A percentile compares a stretch with the other conserved stretches of the same genome.
Evolutionary conservation across 2,113 vertebrate species (phyloP).

Genomic region (Notiomystis cincta): DNA sequence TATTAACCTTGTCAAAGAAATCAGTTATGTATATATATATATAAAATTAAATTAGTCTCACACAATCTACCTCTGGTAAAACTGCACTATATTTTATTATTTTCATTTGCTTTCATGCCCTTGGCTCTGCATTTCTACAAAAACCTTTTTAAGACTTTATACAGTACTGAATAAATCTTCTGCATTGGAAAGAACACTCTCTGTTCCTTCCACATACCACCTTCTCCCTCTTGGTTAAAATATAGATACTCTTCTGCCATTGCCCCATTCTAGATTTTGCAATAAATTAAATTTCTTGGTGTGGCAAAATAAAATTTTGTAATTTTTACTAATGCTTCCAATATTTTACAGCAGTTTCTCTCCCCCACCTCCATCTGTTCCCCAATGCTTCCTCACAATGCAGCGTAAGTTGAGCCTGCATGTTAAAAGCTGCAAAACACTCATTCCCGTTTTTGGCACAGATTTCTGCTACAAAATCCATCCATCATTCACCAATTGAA

Average conservation of each 20-base stretch:
- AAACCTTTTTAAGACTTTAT: not conserved
- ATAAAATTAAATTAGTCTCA: not conserved
- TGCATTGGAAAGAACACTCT: not conserved
- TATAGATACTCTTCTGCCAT: not conserved
- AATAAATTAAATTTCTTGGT: not conserved
- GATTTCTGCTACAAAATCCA: not conserved
- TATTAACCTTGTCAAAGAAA: not conserved
- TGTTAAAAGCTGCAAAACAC: not conserved
- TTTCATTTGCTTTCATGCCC: not conserved
- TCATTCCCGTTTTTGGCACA: not conserved
- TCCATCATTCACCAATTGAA: not conserved
- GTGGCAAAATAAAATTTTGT: not conserved
- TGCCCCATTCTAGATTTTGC: not conserved
- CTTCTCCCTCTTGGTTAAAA: not conserved
- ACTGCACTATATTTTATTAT: not conserved
- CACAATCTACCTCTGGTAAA: not conserved
- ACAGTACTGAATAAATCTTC: not conserved
- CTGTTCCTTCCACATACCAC: not conserved
- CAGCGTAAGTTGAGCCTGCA: not conserved
- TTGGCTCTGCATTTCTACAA: not conserved
- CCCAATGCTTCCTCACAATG: not conserved
- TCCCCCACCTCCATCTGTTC: fast-evolving
- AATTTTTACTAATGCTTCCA: not conserved
- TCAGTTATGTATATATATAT: not conserved
- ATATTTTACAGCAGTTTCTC: not conserved